Evolutionary conservation across 2,888 invertebrate species (phyloP), one percentile per base, ranked within the genome.

Genomic region (Invenusta paracnida): DNA sequence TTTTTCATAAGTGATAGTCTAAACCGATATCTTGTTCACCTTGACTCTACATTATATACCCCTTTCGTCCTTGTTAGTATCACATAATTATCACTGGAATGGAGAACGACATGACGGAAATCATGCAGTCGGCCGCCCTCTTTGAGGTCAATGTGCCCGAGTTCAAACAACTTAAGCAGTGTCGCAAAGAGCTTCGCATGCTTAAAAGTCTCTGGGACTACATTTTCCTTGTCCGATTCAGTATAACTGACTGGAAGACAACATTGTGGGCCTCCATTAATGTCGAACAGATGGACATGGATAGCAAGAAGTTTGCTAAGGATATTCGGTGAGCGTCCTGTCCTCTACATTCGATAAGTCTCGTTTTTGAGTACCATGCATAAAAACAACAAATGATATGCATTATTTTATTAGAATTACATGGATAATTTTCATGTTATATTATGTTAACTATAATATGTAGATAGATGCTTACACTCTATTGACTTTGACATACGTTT

Each of bases 201-300:
- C 89, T 92, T n/a, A 90, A 96, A 94, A 95, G 96, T 94, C 93
- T 98, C 13, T 98, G 98, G 98, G 97, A 98, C 92, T 97, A 97
- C 90, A 94, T 95, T 11, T 93, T 94, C 89, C 96, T 97, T 88
- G 96, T 98, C 0, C 94, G 94, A 88, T 95, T 96, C 0, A 95
- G 95, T 90, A 96, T 98, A 84, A 95, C 96, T 89, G 96, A 97
- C 90, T 98, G 98, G 98, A 97, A 97, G 92, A 96, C 95, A 0
- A 97, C 97, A 0, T 96, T 96, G 0, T 98, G 98, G 98, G 94
- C 96, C 86, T 96, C 96, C 91, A 96, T 98, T 87, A 97, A 98
- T 90, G 97, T 97, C 67, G 98, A 98, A 92, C 96, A 97, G 90
- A 97, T 98, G 97, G 98, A 98, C 90, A 96, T 97, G 88, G 97